These are phyloP conservation scores for Melanotaenia pygmaea DNA, from an alignment of 2,797 vertebrate genomes.

Conservation along the genomic window DNA sequence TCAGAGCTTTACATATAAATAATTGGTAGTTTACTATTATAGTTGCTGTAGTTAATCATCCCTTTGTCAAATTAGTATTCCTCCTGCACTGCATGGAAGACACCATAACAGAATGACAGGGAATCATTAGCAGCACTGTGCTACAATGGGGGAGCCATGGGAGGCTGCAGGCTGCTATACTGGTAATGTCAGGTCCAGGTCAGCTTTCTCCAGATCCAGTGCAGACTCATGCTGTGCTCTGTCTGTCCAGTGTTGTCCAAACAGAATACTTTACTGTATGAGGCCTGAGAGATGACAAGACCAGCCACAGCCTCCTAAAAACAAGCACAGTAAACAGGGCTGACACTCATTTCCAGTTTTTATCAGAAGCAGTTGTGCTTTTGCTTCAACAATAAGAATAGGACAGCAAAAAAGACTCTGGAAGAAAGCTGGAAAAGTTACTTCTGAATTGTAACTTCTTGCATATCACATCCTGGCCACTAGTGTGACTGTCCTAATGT, in stretches of 20 bases:
- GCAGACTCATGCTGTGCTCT: constrained; percentile 64
- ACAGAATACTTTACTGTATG: constrained; percentile 67
- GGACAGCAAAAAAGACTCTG: constrained; percentile 1
- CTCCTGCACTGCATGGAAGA: constrained; percentile 55
- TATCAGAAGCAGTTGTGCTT: constrained; percentile 27
- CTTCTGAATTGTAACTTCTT: constrained; percentile 1
- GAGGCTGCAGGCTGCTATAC: constrained; percentile 60
- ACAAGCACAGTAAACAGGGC: constrained; percentile 59
- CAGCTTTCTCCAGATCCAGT: constrained; percentile 73
- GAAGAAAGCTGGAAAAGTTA: not conserved
- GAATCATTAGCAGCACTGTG: constrained; percentile 55
- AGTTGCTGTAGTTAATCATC: constrained; percentile 76
- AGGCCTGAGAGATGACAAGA: constrained; percentile 45
- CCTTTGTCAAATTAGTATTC: constrained; percentile 75
- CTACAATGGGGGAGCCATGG: constrained; percentile 62
- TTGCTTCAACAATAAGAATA: constrained; percentile 12
- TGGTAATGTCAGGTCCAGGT: constrained; percentile 75
- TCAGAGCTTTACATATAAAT: constrained; percentile 33
- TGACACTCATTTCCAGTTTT: constrained; percentile 60
- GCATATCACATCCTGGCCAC: not conserved
- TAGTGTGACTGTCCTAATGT: not conserved
- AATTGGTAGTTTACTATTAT: constrained; percentile 51
- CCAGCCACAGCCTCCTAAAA: constrained; percentile 41
- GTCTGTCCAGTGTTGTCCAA: constrained; percentile 64
- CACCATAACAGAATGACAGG: constrained; percentile 51